Base-by-base conservation (phyloP, 1,140 invertebrate species). In the Dreissena rostriformis region DNA sequence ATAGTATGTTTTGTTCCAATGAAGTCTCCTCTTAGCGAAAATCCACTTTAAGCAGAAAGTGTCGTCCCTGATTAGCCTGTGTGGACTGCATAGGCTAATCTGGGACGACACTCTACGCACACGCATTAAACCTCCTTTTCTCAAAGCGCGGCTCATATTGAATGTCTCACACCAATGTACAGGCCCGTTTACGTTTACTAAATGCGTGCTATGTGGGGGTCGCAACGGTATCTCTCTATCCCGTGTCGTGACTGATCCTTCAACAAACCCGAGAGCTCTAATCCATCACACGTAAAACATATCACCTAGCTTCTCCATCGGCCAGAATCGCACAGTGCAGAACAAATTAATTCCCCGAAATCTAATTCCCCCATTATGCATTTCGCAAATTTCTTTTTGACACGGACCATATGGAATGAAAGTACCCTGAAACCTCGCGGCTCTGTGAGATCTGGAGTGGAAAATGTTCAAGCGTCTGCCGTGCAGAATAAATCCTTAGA, bases 351-450 rank as follows among this genome's bases (percentile, higher is more conserved):
- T 79, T 79, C 77, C 65, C 77, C 17, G 77, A 81, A 81, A 81
- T 81, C 71, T 81, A 81, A 73, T 73, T 81, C 66, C 53, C 73
- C 79, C 79, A 81, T 81, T 81, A 81, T 81, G 73, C 70, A 81
- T 71, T 81, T 66, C 70, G 68, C 70, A 61, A 57, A 65, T 51
- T 63, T 12, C 55, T 55, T 61, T 73, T 28, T 68, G 79, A 81
- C 79, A 81, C 79, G 79, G 55, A 57, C 79, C 70, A 81, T 81
- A 72, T 81, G 79, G 57, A 61, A 51, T 72, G 52, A 67, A 61
- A 49, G 68, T 65, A 63, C 55, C 29, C 67, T 51, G 24, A 72
- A 28, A 28, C 51, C 55, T 52, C 51, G 55, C 52, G 61, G 55
- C 39, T 73, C 55, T 61, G 51, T 22, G 79, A 81, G 67, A 71